A percentile compares a stretch with the other conserved stretches of the same genome.
Conservation (phyloP, 2,113 vertebrate genomes). For the Callorhinus ursinus region DNA sequence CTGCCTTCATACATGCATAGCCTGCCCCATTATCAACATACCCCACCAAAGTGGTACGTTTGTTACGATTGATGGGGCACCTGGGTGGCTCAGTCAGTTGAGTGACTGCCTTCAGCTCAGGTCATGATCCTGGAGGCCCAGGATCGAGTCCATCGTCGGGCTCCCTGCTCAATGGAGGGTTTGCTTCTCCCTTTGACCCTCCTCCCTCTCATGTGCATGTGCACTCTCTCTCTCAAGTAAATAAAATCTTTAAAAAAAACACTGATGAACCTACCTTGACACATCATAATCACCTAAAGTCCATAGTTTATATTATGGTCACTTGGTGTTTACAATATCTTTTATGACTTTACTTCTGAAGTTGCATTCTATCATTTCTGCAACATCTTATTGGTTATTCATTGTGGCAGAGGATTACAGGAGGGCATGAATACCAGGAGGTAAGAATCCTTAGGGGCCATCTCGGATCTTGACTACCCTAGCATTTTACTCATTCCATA, state of each 20-base stretch:
- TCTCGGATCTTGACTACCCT: neutral
- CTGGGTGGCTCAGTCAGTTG: no score
- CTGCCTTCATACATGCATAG: neutral
- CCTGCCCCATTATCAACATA: neutral
- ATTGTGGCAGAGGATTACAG: neutral
- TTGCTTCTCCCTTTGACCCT: no score
- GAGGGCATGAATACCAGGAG: neutral
- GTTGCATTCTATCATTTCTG: neutral
- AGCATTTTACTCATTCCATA: neutral
- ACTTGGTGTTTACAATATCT: neutral
- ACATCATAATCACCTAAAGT: neutral
- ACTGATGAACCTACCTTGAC: neutral
- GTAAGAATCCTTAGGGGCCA: neutral
- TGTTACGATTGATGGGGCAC: neutral
- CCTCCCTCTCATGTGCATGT: no score
- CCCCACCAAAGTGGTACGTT: neutral
- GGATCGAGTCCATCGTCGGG: no score
- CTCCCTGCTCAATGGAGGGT: no score
- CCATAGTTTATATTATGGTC: neutral
- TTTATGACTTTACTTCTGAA: slow-evolving; percentile 5
- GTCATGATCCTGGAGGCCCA: no score
- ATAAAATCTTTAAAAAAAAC: no score
- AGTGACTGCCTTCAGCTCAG: no score
- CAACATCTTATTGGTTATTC: neutral
- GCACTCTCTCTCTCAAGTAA: no score